Conservation (phyloP, 2,113 vertebrate genomes). For the Neodon shergylaensis region DNA sequence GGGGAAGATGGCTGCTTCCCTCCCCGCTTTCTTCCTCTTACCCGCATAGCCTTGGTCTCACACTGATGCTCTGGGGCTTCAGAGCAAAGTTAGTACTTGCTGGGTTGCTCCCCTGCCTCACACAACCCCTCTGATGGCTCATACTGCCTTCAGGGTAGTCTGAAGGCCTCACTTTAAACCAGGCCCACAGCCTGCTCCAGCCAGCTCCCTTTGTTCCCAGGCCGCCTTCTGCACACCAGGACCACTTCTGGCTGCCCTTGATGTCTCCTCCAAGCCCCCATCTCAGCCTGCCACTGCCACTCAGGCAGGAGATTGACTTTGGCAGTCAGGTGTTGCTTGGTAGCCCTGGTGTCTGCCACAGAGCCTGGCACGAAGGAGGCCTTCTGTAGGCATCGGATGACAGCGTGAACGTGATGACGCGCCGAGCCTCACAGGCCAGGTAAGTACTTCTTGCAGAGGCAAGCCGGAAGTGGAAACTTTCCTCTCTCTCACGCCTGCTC, state of each 20-base stretch:
- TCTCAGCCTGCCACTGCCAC: not conserved
- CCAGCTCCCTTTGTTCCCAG: not conserved
- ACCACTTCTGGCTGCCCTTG: not conserved
- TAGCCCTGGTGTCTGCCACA: not conserved
- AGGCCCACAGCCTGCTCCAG: not conserved
- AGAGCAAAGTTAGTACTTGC: not conserved
- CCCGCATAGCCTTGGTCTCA: not conserved
- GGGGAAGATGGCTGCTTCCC: not conserved
- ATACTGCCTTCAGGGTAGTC: not conserved
- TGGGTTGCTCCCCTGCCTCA: not conserved
- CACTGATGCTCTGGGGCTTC: not conserved
- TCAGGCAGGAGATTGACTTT: not conserved
- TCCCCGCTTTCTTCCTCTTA: not conserved
- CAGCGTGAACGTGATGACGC: not conserved
- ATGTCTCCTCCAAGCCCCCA: not conserved
- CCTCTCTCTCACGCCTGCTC: not conserved
- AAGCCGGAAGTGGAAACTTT: not conserved
- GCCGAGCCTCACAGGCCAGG: not conserved
- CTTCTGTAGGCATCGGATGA: not conserved
- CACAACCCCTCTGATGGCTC: not conserved
- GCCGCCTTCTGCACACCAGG: too few species aligned
- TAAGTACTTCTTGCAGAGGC: not conserved
- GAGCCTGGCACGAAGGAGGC: not conserved
- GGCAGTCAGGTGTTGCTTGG: not conserved
- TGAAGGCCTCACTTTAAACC: not conserved